Evolutionary conservation across 2,888 invertebrate species (phyloP).

Genomic region (Sericinus montela): DNA sequence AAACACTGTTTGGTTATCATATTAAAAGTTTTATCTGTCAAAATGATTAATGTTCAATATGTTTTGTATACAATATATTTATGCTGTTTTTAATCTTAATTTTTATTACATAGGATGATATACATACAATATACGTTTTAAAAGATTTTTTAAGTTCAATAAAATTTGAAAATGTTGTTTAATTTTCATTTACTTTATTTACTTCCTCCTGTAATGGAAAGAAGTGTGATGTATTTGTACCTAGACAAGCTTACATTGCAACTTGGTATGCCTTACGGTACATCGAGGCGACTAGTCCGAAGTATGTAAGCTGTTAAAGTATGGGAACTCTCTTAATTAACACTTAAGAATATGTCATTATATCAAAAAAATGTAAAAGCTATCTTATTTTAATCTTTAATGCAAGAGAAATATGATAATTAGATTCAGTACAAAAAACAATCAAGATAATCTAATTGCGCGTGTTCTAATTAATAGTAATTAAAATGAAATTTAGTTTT

Average conservation of each 20-base stretch:
- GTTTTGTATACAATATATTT: no score
- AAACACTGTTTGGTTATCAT: no score
- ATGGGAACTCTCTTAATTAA: conserved; percentile 16
- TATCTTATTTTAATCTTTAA: neutral
- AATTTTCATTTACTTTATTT: no score
- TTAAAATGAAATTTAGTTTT: neutral
- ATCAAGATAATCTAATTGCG: neutral
- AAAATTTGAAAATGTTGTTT: no score
- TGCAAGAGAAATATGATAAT: neutral
- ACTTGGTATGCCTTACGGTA: conserved; percentile 2
- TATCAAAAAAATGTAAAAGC: conserved; percentile 2
- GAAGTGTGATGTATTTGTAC: neutral
- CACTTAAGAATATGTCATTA: conserved; percentile 1
- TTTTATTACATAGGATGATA: no score
- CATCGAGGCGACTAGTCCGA: neutral
- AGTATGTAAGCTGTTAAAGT: conserved; percentile 9
- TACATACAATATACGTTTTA: no score
- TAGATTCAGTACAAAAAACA: neutral
- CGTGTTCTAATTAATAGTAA: neutral
- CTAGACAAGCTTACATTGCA: neutral
- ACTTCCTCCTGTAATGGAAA: no score
- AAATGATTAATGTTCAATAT: no score
- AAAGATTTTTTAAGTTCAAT: no score
- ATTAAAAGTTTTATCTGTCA: no score
- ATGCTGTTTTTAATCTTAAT: no score